Evolutionary conservation across 1,140 invertebrate species (phyloP).

Genomic region (Meloidogyne hapla): DNA sequence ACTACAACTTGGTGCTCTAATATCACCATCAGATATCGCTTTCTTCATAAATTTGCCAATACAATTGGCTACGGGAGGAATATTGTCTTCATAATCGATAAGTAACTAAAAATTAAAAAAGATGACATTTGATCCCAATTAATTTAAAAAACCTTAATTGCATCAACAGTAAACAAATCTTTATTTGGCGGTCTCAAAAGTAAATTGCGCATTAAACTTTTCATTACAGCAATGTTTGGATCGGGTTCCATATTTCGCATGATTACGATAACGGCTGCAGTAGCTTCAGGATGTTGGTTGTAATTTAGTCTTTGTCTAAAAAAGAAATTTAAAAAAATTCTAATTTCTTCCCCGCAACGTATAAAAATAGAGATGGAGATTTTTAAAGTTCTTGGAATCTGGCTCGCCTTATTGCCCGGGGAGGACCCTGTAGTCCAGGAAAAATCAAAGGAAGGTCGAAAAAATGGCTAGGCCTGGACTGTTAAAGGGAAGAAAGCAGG

Average conservation of each 20-base stretch:
- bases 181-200: slow-evolving; percentile 26
- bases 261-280: slow-evolving; percentile 30
- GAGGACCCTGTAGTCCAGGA: too few species aligned
- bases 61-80: slow-evolving; percentile 17
- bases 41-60: slow-evolving; percentile 11
- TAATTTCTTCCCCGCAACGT: too few species aligned
- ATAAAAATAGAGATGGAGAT: too few species aligned
- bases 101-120: slow-evolving; percentile 16
- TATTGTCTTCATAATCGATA: slow-evolving; percentile 20
- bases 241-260: slow-evolving; percentile 40
- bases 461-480: too few species aligned
- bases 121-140: too few species aligned
- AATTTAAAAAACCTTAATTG: slow-evolving; percentile 23
- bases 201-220: slow-evolving; percentile 11
- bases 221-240: slow-evolving; percentile 20
- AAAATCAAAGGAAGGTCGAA: too few species aligned
- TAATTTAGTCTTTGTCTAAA: slow-evolving; percentile 33
- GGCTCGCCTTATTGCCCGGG: too few species aligned
- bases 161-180: slow-evolving; percentile 40
- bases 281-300: slow-evolving; percentile 33
- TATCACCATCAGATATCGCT: neutral
- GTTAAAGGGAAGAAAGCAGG: too few species aligned
- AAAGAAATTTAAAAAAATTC: neutral
- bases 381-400: too few species aligned
- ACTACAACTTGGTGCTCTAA: slow-evolving; percentile 1